Evolutionary conservation across 2,888 invertebrate genomes (phyloP).

Genomic region (Idaea biselata): DNA sequence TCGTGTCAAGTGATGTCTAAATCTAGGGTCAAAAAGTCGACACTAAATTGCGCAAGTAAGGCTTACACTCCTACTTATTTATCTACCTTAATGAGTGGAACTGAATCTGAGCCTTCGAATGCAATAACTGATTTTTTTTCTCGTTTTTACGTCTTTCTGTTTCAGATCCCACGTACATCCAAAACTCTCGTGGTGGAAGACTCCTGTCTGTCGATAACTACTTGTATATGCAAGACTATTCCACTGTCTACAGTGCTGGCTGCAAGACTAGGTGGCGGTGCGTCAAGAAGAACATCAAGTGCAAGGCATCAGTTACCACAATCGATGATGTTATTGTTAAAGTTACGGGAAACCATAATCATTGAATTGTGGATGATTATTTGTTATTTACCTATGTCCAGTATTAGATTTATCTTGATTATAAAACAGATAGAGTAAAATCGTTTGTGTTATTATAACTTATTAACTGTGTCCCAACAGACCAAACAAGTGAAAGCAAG

Average conservation of each 20-base stretch:
- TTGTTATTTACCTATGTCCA: not conserved
- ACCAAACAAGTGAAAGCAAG: too few species aligned
- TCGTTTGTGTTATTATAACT: too few species aligned
- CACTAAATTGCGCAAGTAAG: too few species aligned
- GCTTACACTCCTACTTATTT: not conserved
- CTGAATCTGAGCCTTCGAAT: not conserved
- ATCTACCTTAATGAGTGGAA: not conserved
- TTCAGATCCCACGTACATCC: conserved; percentile 16
- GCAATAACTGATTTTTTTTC: conserved; percentile 2
- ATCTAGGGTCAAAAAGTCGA: too few species aligned
- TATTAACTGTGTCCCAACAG: too few species aligned
- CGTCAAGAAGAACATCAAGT: conserved; percentile 28
- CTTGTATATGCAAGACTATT: conserved; percentile 10
- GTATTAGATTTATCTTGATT: too few species aligned
- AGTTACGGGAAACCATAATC: conserved; percentile 21
- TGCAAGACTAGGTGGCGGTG: conserved; percentile 34
- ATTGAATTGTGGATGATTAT: conserved; percentile 6
- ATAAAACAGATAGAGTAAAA: too few species aligned
- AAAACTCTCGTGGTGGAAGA: conserved; percentile 19
- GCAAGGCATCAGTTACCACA: conserved; percentile 29
- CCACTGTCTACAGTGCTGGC: conserved; percentile 17
- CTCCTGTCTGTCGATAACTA: conserved; percentile 20
- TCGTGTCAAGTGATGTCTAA: too few species aligned
- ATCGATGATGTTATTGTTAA: conserved; percentile 23
- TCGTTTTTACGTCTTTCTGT: conserved; percentile 1